phyloP scores from a whole-genome alignment of 2,888 invertebrate species.

The Subacronicta megacephala region DNA sequence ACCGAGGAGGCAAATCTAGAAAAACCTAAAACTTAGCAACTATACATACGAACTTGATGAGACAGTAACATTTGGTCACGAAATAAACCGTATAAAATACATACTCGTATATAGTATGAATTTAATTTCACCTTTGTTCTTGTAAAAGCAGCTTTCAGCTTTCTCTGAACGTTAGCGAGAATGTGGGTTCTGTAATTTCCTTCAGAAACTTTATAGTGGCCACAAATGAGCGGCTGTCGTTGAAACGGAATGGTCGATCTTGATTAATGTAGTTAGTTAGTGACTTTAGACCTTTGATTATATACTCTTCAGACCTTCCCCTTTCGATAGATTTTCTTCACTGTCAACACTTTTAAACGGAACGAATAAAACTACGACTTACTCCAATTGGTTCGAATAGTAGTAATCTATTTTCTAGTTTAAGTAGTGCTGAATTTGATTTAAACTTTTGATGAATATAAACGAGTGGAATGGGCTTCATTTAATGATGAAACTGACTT shows the following conservation, averaged over 20 bases:
- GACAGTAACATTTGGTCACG: slow-evolving; percentile 1
- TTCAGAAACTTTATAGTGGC: slow-evolving; percentile 42
- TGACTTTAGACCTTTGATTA: slow-evolving; percentile 41
- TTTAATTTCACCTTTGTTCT: slow-evolving; percentile 21
- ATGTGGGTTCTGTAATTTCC: slow-evolving; percentile 37
- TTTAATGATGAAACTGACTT: no score
- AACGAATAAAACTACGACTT: slow-evolving; percentile 31
- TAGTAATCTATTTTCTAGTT: slow-evolving; percentile 33
- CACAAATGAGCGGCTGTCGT: slow-evolving; percentile 43
- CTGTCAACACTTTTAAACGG: slow-evolving; percentile 32
- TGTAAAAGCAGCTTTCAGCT: slow-evolving; percentile 27
- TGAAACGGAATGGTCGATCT: slow-evolving; percentile 41
- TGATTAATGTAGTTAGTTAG: slow-evolving; percentile 58
- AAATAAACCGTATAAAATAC: slow-evolving; percentile 9
- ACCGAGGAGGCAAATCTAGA: no score
- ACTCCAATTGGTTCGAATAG: slow-evolving; percentile 15
- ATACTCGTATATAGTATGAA: not conserved
- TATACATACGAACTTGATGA: no score
- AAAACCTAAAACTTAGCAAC: no score
- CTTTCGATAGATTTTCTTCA: slow-evolving; percentile 38
- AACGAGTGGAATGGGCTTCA: no score
- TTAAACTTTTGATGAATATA: no score
- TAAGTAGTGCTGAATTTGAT: slow-evolving; percentile 11
- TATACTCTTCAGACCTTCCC: slow-evolving; percentile 33
- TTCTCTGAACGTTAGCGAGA: slow-evolving; percentile 28